phyloP scores from a whole-genome alignment of 2,888 invertebrate genomes.

The Perizoma affinitatum region DNA sequence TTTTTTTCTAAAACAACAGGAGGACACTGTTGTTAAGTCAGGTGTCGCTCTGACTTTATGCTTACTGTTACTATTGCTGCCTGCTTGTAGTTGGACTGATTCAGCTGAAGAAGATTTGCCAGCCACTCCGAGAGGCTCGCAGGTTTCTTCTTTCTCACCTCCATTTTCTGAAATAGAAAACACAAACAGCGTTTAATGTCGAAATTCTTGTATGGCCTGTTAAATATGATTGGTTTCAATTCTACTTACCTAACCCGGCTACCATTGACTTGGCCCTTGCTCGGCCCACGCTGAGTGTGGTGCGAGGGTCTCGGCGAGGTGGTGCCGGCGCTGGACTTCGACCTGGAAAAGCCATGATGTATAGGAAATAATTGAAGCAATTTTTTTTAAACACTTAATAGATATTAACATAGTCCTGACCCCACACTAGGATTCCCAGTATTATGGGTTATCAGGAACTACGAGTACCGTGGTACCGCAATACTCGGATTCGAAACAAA shows the following conservation, averaged over 20 bases:
- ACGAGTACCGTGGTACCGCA: too few species aligned
- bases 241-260: conserved; percentile 89
- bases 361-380: neutral
- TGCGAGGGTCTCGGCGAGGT: conserved; percentile 96
- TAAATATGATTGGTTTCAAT: neutral
- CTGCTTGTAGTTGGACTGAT: conserved; percentile 87
- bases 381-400: too few species aligned
- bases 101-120: conserved; percentile 92
- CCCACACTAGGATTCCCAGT: too few species aligned
- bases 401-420: too few species aligned
- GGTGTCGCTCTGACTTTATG: neutral
- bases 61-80: conserved; percentile 72
- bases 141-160: conserved; percentile 89
- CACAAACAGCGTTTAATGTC: neutral
- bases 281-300: conserved; percentile 96
- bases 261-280: conserved; percentile 97
- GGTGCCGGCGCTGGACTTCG: conserved; percentile 94
- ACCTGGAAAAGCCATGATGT: conserved; percentile 54
- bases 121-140: conserved; percentile 86
- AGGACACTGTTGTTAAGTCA: neutral
- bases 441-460: too few species aligned
- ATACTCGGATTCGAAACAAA: too few species aligned
- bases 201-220: neutral
- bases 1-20: too few species aligned
- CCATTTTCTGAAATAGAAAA: conserved; percentile 78